phyloP scores from a whole-genome alignment of 2,797 vertebrate genomes.

The Micropoecilia bifurca region DNA sequence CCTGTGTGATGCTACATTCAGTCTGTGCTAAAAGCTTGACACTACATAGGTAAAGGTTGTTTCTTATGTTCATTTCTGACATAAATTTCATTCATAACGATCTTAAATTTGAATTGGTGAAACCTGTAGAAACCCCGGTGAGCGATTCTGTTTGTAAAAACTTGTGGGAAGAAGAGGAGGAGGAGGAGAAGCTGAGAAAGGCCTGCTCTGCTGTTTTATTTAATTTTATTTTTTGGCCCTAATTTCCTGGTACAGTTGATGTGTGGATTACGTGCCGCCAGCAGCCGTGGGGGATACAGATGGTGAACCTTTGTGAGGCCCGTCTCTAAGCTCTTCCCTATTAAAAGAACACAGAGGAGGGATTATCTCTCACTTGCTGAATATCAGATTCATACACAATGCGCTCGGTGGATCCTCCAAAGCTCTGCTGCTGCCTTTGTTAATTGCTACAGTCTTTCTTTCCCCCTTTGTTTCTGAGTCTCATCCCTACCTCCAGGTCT shows the following conservation, averaged over 20 bases:
- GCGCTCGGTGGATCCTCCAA: conserved; percentile 60
- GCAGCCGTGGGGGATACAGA: conserved; percentile 75
- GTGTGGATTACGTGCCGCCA: conserved; percentile 75
- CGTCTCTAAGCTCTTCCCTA: conserved; percentile 76
- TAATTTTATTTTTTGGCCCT: conserved; percentile 63
- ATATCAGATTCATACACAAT: conserved; percentile 78
- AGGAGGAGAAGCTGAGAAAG: conserved; percentile 53
- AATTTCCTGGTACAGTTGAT: conserved; percentile 80
- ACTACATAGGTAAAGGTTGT: too few species aligned
- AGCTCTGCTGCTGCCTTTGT: conserved; percentile 70
- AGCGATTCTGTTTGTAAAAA: conserved; percentile 45
- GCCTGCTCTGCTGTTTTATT: conserved; percentile 49
- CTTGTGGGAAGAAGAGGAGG: conserved; percentile 31
- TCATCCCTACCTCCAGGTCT: conserved; percentile 8
- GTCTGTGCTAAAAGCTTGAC: too few species aligned
- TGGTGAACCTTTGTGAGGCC: conserved; percentile 78
- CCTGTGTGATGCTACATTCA: too few species aligned
- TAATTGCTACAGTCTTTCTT: conserved; percentile 61
- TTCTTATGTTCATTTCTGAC: too few species aligned
- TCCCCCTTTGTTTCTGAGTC: conserved; percentile 21
- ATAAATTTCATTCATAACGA: too few species aligned
- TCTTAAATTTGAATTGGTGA: too few species aligned
- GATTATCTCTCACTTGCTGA: conserved; percentile 82
- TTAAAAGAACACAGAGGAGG: conserved; percentile 77
- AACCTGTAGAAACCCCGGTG: too few species aligned